Evolutionary conservation across 2,888 invertebrate species (phyloP), one percentile per base, ranked within the genome.

Genomic region (Eilema depressum): DNA sequence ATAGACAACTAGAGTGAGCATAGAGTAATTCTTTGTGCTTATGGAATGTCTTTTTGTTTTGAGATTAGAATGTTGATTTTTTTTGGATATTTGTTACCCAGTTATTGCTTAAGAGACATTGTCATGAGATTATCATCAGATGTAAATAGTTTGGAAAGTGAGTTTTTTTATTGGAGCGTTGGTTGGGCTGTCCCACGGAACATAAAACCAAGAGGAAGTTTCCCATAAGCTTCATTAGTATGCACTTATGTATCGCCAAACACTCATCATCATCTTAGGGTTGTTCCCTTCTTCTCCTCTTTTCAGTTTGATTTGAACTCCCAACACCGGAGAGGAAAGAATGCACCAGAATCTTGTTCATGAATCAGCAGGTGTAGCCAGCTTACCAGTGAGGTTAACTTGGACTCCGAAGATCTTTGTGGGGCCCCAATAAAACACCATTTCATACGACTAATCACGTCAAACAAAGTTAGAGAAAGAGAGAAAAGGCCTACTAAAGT

Each of bases 1-100:
- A 89, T 88, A 89, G 86, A 90, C 86, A 89, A 87, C 73, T 70
- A 83, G 78, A 85, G 75, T 81, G 73, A 79, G 78, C 80, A 84
- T 83, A 81, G 79, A 81, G 75, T 76, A 77, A 76, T 83, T 85
- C 82, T 86, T 86, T 84, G 81, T 76, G 83, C 79, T 80, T 85
- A 82, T 83, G 85, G 87, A 88, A 88, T 86, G 83, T 73, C 79
- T 83, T 85, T 80, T 77, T 82, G 77, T 79, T 74, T 70, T 41
- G 75, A 74, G 79, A 82, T 82, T 85, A 82, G 63, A 69, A 67
- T 68, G 76, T 76, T 74, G 20, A 70, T 68, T 78, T 74, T 77
- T 73, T 60, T 30, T 41, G 57, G 60, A 30, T 30, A 73, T 79
- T 65, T 73, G n/a, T 64, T 63, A 26, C 20, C 26, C 26, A 30